These are phyloP conservation scores for Orthosia gothica DNA, from an alignment of 2,888 invertebrate genomes.

Conservation along the genomic window DNA sequence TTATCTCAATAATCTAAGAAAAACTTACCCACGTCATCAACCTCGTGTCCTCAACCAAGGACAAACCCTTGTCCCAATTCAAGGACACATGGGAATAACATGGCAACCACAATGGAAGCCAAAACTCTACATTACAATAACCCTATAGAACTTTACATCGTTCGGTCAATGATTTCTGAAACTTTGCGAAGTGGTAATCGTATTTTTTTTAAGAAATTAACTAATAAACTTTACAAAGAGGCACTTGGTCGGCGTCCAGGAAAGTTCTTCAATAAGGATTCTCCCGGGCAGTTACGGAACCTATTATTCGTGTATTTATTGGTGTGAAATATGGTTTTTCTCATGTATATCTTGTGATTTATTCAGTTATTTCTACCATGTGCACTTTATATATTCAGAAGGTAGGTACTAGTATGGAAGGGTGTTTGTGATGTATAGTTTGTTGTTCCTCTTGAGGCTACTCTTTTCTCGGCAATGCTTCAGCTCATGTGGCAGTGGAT, in stretches of 20 bases:
- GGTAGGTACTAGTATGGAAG: neutral
- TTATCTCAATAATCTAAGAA: slow-evolving; percentile 4
- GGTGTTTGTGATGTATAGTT: too few relatives aligned
- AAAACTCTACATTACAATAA: slow-evolving; percentile 20
- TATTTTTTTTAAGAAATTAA: slow-evolving; percentile 58
- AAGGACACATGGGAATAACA: slow-evolving; percentile 31
- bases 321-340: slow-evolving; percentile 16
- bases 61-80: slow-evolving; percentile 2
- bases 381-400: too few relatives aligned
- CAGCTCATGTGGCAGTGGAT: too few relatives aligned
- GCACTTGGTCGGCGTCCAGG: slow-evolving; percentile 34
- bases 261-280: slow-evolving; percentile 35
- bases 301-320: slow-evolving; percentile 21
- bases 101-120: slow-evolving; percentile 10
- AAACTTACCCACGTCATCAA: neutral
- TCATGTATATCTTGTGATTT: too few relatives aligned
- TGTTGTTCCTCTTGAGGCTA: too few relatives aligned
- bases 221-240: slow-evolving; percentile 45
- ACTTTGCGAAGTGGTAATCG: slow-evolving; percentile 33
- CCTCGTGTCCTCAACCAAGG: slow-evolving; percentile 13
- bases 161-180: slow-evolving; percentile 33
- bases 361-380: too few relatives aligned
- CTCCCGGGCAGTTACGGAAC: neutral
- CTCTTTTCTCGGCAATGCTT: too few relatives aligned
- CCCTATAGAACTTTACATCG: slow-evolving; percentile 13